phyloP scores from a whole-genome alignment of 1,140 invertebrate genomes.

The Dendrolimus kikuchii region DNA sequence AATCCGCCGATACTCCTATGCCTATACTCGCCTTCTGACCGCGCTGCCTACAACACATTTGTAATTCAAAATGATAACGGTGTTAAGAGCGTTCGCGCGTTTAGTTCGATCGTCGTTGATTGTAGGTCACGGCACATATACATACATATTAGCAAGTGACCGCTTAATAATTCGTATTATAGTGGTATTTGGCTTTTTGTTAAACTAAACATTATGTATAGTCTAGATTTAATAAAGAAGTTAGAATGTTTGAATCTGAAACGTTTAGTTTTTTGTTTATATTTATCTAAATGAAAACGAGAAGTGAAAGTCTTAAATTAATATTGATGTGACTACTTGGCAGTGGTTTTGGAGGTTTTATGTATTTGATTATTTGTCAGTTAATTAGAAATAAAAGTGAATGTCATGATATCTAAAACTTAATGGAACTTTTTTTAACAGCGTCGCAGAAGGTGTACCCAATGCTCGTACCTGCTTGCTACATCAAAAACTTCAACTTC shows the following conservation, averaged over 20 bases:
- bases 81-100: conserved; percentile 41
- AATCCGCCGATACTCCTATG: conserved; percentile 32
- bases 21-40: conserved; percentile 25
- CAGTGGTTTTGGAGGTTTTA: too few relatives aligned
- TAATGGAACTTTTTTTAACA: conserved; percentile 47
- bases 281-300: too few relatives aligned
- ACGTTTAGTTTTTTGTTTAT: too few relatives aligned
- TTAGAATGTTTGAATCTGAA: too few relatives aligned
- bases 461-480: conserved; percentile 91
- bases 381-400: too few relatives aligned
- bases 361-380: too few relatives aligned
- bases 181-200: conserved; percentile 21
- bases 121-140: conserved; percentile 39
- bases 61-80: conserved; percentile 63
- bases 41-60: conserved; percentile 36
- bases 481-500: conserved; percentile 96
- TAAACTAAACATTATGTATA: too few relatives aligned
- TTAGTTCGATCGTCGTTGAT: conserved; percentile 28
- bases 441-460: conserved; percentile 83
- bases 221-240: too few relatives aligned
- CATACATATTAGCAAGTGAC: conserved; percentile 11
- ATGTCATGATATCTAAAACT: too few relatives aligned
- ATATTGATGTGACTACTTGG: too few relatives aligned
- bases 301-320: too few relatives aligned
- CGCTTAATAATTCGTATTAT: conserved; percentile 22